phyloP scores from a whole-genome alignment of 2,888 invertebrate genomes.

The Eupithecia subumbrata region DNA sequence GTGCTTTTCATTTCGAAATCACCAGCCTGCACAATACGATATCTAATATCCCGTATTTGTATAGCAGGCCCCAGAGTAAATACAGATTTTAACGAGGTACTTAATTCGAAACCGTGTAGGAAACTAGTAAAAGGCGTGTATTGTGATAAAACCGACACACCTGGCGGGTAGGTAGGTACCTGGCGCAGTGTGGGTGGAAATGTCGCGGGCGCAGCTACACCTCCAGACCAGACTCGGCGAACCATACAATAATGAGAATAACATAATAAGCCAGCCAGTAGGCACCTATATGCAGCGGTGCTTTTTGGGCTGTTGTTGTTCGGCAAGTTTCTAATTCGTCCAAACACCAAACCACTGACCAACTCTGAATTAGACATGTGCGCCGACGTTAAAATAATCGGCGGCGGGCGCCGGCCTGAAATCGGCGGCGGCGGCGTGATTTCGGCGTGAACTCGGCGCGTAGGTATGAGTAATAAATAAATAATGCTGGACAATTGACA shows the following conservation, averaged over 20 bases:
- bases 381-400: too few species aligned
- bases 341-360: not conserved
- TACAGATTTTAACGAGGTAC: conserved; percentile 34
- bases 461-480: too few species aligned
- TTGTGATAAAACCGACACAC: conserved; percentile 35
- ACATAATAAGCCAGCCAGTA: conserved; percentile 40
- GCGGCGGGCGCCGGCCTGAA: too few species aligned
- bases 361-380: not conserved
- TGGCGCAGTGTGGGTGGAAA: conserved; percentile 68
- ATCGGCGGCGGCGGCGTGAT: too few species aligned
- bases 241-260: conserved; percentile 55
- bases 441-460: too few species aligned
- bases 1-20: not conserved
- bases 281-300: not conserved
- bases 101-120: conserved; percentile 34
- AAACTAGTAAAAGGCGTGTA: conserved; percentile 35
- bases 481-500: too few species aligned
- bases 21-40: not conserved
- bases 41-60: not conserved
- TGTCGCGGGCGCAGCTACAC: conserved; percentile 59
- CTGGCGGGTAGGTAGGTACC: conserved; percentile 66
- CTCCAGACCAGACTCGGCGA: conserved; percentile 33
- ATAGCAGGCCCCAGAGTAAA: conserved; percentile 6
- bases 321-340: not conserved
- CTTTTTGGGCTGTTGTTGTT: not conserved